Evolutionary conservation across 2,797 vertebrate species (phyloP).

Genomic region (Toxotes lorentzi): DNA sequence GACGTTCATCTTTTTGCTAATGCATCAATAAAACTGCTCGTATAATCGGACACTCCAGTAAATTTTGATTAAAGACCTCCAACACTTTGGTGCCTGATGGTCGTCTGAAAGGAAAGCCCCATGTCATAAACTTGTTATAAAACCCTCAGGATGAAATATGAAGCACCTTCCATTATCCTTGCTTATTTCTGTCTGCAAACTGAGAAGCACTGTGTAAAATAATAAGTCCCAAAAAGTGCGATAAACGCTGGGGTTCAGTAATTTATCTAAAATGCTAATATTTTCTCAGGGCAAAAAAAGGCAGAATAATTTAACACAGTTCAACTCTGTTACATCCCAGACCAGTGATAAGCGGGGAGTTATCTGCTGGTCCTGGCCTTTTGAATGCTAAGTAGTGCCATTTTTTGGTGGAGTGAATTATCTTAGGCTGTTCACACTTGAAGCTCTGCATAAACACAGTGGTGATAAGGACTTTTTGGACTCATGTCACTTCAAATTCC

Average conservation of each 20-base stretch:
- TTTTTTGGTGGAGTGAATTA: constrained; percentile 63
- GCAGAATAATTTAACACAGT: constrained; percentile 68
- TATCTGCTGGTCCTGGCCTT: constrained; percentile 59
- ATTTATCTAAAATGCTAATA: constrained; percentile 75
- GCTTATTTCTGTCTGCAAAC: constrained; percentile 44
- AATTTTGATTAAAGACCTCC: constrained; percentile 74
- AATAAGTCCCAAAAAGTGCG: constrained; percentile 57
- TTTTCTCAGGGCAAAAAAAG: constrained; percentile 51
- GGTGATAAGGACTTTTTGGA: constrained; percentile 71
- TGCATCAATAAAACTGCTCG: constrained; percentile 69
- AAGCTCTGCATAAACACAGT: constrained; percentile 66
- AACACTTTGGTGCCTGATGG: constrained; percentile 63
- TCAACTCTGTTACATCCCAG: constrained; percentile 59
- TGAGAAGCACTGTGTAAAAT: constrained; percentile 51
- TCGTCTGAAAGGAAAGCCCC: constrained; percentile 62
- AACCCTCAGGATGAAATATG: constrained; percentile 68
- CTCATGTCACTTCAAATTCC: constrained; percentile 43
- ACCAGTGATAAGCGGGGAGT: constrained; percentile 67
- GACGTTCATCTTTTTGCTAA: constrained; percentile 68
- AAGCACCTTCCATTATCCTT: constrained; percentile 60
- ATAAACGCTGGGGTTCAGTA: constrained; percentile 60
- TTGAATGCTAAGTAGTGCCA: constrained; percentile 69
- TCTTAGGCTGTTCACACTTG: constrained; percentile 39
- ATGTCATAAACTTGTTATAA: constrained; percentile 66
- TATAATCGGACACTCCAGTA: constrained; percentile 75